Conservation (phyloP, 2,888 invertebrate genomes). For the Unio pictorum region DNA sequence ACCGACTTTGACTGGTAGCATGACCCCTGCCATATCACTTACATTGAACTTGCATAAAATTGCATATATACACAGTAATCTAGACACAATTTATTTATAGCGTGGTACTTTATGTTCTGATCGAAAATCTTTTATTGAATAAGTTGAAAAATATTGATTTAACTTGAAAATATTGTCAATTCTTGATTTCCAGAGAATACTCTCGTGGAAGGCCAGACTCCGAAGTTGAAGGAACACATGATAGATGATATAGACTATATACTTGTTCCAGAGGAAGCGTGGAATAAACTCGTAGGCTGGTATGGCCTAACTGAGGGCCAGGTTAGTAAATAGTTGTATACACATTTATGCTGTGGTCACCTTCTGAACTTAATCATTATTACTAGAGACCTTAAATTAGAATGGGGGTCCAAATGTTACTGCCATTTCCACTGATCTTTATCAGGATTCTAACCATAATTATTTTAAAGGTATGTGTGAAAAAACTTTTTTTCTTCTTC, state of each 20-base stretch:
- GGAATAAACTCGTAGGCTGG: conserved; percentile 71
- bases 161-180: not conserved
- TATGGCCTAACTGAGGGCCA: conserved; percentile 65
- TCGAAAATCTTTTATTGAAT: not conserved
- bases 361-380: not conserved
- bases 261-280: conserved; percentile 72
- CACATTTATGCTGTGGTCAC: not conserved
- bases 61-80: too few species aligned
- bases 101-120: not conserved
- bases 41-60: too few species aligned
- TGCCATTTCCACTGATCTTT: too few species aligned
- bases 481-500: too few species aligned
- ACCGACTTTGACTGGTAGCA: too few species aligned
- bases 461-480: too few species aligned
- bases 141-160: not conserved
- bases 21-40: too few species aligned
- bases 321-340: conserved; percentile 38
- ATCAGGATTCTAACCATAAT: too few species aligned
- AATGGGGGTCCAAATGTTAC: too few species aligned
- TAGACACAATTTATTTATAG: not conserved
- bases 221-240: conserved; percentile 70
- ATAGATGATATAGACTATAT: conserved; percentile 73
- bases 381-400: too few species aligned
- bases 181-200: not conserved
- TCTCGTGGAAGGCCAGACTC: conserved; percentile 25